Evolutionary conservation across 1,140 invertebrate species (phyloP).

Genomic region (Solenopsis fugax): DNA sequence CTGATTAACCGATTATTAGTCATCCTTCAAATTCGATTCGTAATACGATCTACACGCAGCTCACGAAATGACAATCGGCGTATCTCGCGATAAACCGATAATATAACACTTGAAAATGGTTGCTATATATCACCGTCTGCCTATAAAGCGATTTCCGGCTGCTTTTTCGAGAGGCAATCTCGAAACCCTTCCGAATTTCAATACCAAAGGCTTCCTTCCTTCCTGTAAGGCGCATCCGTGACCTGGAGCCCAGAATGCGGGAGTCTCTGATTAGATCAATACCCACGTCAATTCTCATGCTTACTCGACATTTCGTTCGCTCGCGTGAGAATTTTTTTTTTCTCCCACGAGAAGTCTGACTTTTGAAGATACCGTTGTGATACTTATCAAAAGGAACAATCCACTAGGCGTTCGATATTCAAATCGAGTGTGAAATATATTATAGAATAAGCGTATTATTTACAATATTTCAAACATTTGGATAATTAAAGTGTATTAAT

Average conservation of each 20-base stretch:
- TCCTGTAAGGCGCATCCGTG: neutral
- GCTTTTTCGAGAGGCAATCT: constrained; percentile 41
- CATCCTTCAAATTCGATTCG: neutral
- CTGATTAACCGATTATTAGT: neutral
- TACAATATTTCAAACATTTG: neutral
- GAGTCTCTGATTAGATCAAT: constrained; percentile 46
- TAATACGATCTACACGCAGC: neutral
- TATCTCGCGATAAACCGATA: constrained; percentile 16
- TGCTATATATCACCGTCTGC: constrained; percentile 32
- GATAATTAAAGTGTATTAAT: neutral
- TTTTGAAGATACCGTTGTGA: neutral
- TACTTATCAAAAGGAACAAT: constrained; percentile 9
- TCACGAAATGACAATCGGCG: neutral
- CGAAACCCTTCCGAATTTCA: constrained; percentile 41
- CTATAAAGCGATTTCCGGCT: constrained; percentile 41
- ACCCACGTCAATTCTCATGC: neutral
- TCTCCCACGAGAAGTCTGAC: neutral
- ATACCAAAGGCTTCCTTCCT: constrained; percentile 54
- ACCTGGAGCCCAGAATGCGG: neutral
- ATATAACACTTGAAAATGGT: constrained; percentile 15
- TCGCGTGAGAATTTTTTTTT: neutral
- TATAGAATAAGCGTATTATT: neutral
- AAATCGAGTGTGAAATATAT: constrained; percentile 19
- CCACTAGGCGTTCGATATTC: neutral
- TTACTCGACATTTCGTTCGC: constrained; percentile 21